Base-by-base conservation (phyloP, 53 echinoderm and acorn worm species). In the Zoroaster sp. region DNA sequence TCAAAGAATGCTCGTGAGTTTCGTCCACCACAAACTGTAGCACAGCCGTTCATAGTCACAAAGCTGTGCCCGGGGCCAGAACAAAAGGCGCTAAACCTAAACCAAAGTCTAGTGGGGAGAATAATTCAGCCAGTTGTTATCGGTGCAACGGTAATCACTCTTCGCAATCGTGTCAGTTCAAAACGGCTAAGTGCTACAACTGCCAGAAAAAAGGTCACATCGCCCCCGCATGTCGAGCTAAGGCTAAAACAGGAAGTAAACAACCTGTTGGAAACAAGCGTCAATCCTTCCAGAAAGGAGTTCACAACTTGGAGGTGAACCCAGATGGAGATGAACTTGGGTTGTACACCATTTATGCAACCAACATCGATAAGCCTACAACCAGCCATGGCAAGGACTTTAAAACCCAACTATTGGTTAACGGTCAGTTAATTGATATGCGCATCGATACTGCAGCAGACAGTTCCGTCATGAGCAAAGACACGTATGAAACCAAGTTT, bases 101-200 rank as follows among this genome's bases (percentile, higher is more conserved):
- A 35, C 75, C 35, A 25, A 40, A 44, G 46, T 18, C 39, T 30
- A 31, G 40, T 69, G 52, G 40, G 8, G 42, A 68, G 42, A 4
- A 0, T 8, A 87, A 37, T 46, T 35, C 11, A 35, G 23, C 14
- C 44, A 45, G 23, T 45, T 91, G 91, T 66, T 85, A 86, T 30
- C 78, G 68, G n/a, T 89, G 80, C 35, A 36, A 80, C 4, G 89
- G 80, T 25, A 41, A 68, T 21, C 89, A 89, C 37, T 30, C 73
- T 21, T 37, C 89, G 3, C 68, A 72, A 20, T 35, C 32, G 3
- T 88, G 88, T 65, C 11, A 43, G n/a, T 88, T 88, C 67, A 63
- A 67, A 67, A 55, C 32, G 32, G 90, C 90, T 4, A 40, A 72
- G 37, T 89, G 89, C 69, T 89, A 52, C 80, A 69, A 80, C 46